A percentile compares a stretch with the other conserved stretches of the same genome.
These are phyloP conservation scores for Pangasius macronema DNA, from an alignment of 2,797 vertebrate genomes.

Conservation along the genomic window DNA sequence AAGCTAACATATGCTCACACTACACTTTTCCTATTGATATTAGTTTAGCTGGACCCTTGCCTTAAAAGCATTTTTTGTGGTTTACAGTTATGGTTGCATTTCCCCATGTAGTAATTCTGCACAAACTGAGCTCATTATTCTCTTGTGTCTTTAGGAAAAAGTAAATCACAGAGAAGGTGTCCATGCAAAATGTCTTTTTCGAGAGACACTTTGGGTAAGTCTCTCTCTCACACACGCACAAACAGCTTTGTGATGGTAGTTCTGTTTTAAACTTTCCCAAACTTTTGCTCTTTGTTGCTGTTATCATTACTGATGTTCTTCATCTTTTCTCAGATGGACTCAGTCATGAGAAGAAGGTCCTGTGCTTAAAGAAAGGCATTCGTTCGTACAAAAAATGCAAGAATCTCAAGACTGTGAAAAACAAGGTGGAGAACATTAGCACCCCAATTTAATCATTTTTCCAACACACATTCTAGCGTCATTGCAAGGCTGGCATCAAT, in stretches of 20 bases:
- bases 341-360: neutral
- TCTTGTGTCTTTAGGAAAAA: conserved; percentile 15
- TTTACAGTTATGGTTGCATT: neutral
- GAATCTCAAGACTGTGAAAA: neutral
- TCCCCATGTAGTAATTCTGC: neutral
- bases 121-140: neutral
- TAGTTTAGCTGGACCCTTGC: neutral
- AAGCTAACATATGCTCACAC: neutral
- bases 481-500: neutral
- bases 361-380: neutral
- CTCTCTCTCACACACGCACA: conserved; percentile 2
- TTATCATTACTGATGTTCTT: neutral
- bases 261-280: neutral
- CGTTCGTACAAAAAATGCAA: neutral
- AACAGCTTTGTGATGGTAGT: neutral
- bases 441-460: conserved; percentile 31
- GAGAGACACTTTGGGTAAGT: neutral
- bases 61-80: neutral
- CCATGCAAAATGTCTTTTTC: neutral
- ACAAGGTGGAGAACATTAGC: neutral
- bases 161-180: neutral
- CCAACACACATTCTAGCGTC: neutral
- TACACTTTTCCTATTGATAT: neutral
- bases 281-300: neutral
- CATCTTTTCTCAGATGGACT: conserved; percentile 13